Evolutionary conservation across 37 sponge, comb jelly and placozoan species (phyloP).

Genomic region (Spongilla lacustris): DNA sequence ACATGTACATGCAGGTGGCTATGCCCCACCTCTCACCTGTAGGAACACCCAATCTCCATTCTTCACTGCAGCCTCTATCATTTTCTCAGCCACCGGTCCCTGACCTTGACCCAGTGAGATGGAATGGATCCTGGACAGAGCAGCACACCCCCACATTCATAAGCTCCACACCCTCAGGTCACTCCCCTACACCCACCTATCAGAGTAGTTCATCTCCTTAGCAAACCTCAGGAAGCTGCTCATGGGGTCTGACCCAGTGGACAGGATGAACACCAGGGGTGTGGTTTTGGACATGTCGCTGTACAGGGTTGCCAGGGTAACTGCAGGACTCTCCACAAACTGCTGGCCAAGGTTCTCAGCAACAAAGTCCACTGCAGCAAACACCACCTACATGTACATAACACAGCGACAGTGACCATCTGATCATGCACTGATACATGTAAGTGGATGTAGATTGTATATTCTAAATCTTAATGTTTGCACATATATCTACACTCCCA

Average conservation of each 20-base stretch:
- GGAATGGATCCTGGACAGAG: conserved; percentile 74
- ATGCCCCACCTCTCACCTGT: conserved; percentile 81
- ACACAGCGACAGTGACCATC: neutral
- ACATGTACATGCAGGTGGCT: neutral
- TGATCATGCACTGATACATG: neutral
- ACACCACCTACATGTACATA: conserved; percentile 59
- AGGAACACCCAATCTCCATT: conserved; percentile 98
- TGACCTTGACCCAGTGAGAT: conserved; percentile 99
- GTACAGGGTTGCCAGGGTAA: conserved; percentile 80
- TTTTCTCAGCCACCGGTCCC: conserved; percentile 97
- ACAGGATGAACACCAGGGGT: conserved; percentile 96
- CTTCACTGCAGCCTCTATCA: conserved; percentile 81
- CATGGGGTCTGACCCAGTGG: conserved; percentile 99
- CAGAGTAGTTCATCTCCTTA: conserved; percentile 90
- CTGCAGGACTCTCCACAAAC: conserved; percentile 97
- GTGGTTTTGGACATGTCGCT: conserved; percentile 86
- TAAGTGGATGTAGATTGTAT: neutral
- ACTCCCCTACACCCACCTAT: conserved; percentile 54
- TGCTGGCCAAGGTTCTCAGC: conserved; percentile 84
- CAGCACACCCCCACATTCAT: neutral
- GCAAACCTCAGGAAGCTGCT: conserved; percentile 94
- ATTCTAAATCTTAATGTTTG: no score
- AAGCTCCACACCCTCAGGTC: neutral
- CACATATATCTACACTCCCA: conserved; percentile 20
- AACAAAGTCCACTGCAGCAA: conserved; percentile 88